These are phyloP conservation scores for Onchidella celtica DNA, from an alignment of 2,888 invertebrate species.

Conservation along the genomic window DNA sequence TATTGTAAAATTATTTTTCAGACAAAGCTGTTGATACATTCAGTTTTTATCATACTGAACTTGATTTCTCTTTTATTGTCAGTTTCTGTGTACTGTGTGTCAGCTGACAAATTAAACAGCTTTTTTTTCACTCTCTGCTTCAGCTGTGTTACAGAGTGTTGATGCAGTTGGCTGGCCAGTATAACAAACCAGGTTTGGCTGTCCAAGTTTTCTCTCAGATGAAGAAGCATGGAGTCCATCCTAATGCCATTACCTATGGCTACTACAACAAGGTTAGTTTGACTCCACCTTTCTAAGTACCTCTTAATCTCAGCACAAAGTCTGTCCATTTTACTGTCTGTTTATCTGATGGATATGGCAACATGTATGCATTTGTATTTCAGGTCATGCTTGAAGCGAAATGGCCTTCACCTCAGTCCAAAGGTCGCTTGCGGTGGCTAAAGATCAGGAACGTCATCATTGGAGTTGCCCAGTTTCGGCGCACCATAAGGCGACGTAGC, in stretches of 20 bases:
- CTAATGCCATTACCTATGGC: constrained; percentile 98
- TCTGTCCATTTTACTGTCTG: no score
- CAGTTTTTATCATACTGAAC: no score
- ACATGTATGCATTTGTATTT: neutral
- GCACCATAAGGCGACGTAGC: constrained; percentile 83
- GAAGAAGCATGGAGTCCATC: constrained; percentile 94
- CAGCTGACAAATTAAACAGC: no score
- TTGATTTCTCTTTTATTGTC: no score
- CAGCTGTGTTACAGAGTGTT: constrained; percentile 97
- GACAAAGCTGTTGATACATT: no score
- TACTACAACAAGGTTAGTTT: constrained; percentile 86
- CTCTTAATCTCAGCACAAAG: no score
- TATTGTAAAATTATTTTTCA: no score
- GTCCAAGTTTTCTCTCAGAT: constrained; percentile 85
- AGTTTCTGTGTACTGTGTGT: no score
- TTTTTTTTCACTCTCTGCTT: no score
- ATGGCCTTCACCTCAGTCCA: constrained; percentile 91
- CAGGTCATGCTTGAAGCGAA: constrained; percentile 93
- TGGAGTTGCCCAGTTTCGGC: constrained; percentile 93
- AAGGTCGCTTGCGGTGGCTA: constrained; percentile 94
- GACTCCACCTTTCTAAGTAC: no score
- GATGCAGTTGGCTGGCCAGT: constrained; percentile 98
- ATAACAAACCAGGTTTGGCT: constrained; percentile 95
- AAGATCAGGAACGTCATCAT: constrained; percentile 94
- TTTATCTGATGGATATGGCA: no score